A percentile compares a stretch with the other conserved stretches of the same genome.
These are phyloP conservation scores for Copidosoma aretas DNA, from an alignment of 2,888 invertebrate genomes.

Conservation along the genomic window DNA sequence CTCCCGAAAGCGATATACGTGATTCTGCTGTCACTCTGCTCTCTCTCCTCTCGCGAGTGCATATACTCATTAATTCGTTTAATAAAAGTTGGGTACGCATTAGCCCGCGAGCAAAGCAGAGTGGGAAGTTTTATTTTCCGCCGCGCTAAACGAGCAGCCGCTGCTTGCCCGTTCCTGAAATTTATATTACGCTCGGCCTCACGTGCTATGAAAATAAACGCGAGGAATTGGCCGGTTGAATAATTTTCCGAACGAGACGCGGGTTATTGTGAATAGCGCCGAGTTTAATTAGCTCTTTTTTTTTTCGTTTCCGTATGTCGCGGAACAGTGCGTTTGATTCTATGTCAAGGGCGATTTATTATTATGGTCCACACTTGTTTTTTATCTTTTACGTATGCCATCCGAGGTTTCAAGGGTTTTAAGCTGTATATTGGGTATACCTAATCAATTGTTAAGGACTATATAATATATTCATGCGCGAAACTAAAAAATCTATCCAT, in stretches of 20 bases:
- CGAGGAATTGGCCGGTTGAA: constrained; percentile 3
- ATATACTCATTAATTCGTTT: constrained; percentile 26
- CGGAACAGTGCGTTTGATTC: too few relatives aligned
- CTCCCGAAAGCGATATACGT: background rate
- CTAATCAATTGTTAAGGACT: too few relatives aligned
- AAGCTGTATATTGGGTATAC: too few relatives aligned
- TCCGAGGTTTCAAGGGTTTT: too few relatives aligned
- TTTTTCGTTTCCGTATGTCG: background rate
- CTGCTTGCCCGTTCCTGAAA: constrained; percentile 20
- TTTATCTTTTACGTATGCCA: too few relatives aligned
- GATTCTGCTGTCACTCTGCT: background rate
- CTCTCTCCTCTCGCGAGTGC: constrained; percentile 3
- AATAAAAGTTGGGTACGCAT: constrained; percentile 24
- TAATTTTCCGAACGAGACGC: constrained; percentile 7
- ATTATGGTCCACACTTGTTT: too few relatives aligned
- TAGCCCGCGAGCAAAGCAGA: constrained; percentile 8
- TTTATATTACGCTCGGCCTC: constrained; percentile 29
- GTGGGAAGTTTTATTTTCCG: constrained; percentile 1
- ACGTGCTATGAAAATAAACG: constrained; percentile 12
- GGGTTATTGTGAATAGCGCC: background rate
- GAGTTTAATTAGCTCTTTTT: background rate
- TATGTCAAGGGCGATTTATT: too few relatives aligned
- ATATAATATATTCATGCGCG: too few relatives aligned
- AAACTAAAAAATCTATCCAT: too few relatives aligned
- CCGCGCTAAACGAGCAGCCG: too few relatives aligned